Evolutionary conservation across 1,140 invertebrate genomes (phyloP), one percentile per base, ranked within the genome.

Genomic region (Drosophila chauvacae): DNA sequence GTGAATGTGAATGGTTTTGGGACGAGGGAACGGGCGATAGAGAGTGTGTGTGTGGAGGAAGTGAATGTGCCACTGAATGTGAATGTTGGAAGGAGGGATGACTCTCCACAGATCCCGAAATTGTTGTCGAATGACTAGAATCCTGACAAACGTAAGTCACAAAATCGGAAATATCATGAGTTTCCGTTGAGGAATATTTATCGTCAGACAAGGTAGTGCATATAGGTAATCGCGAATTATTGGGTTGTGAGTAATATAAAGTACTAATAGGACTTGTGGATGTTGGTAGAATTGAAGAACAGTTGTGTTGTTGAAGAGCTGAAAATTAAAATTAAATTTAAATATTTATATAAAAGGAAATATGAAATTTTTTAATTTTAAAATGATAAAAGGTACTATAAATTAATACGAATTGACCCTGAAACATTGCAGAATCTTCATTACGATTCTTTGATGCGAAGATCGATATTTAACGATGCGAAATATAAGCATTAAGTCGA

Each of bases 81-180:
- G 71, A 16, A 28, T 90, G 90, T 45, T 86, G 85, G 78, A 87
- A 90, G 4, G 53, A 39, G 33, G 59, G 35, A 33, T 77, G 23
- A 59, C 62, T 81, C 10, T 84, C 76, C 28, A 72, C 23, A 7
- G 74, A 33, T 26, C 70, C 66, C 0, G 60, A 16, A 33, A 73
- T 57, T 28, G 68, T 70, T 42, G 81, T 47, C 10, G 65, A 55
- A 41, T 85, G 81, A 4, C 60, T 80, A 18, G 96, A 96, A 93
- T 98, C 98, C 93, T 98, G 97, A 92, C 98, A 99, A 48, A 99
- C 98, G 86, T 99, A 97, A 37, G 97, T 98, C 37, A 99, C 98
- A 93, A 98, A 99, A 93, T 99, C 98, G 1, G 97, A 97, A 61
- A 99, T 98, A 93, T 98, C 98, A 92, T 98, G 96, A 6, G 80